phyloP scores from a whole-genome alignment of 2,113 vertebrate genomes.

The Urocitellus parryii region DNA sequence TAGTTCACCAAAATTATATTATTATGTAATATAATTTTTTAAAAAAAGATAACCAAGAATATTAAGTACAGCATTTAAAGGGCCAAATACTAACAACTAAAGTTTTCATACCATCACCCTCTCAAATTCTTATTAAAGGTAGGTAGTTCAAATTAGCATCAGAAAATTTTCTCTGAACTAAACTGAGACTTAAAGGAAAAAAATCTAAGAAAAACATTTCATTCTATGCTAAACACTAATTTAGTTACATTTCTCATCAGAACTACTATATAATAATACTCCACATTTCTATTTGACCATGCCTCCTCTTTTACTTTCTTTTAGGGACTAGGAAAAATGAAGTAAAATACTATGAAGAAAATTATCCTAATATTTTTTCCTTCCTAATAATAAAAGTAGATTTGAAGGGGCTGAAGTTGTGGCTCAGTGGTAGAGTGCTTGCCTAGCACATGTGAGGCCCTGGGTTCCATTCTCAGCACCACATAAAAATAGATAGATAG shows the following conservation, averaged over 20 bases:
- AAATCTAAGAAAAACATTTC: background rate
- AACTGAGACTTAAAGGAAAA: slow-evolving; percentile 12
- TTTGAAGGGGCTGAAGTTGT: background rate
- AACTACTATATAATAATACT: background rate
- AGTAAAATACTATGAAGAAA: background rate
- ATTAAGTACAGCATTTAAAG: slow-evolving; percentile 48
- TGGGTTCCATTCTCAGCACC: no score
- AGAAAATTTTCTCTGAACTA: background rate
- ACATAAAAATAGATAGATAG: no score
- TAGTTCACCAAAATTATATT: slow-evolving; percentile 72
- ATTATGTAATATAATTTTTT: background rate
- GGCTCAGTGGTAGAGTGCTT: no score
- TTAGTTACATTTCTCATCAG: slow-evolving; percentile 22
- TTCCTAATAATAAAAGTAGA: slow-evolving; percentile 35
- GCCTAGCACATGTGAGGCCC: no score
- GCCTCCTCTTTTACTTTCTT: slow-evolving; percentile 30
- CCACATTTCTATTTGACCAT: background rate
- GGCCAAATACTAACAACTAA: slow-evolving; percentile 22
- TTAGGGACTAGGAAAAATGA: slow-evolving; percentile 22
- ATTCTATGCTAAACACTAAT: background rate
- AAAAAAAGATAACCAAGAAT: slow-evolving; percentile 38
- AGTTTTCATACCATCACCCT: background rate
- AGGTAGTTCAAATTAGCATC: background rate
- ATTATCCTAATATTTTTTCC: background rate
- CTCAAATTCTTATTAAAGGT: slow-evolving; percentile 8